Evolutionary conservation across 2,888 invertebrate genomes (phyloP).

Genomic region (Diaprepes abbreviatus): DNA sequence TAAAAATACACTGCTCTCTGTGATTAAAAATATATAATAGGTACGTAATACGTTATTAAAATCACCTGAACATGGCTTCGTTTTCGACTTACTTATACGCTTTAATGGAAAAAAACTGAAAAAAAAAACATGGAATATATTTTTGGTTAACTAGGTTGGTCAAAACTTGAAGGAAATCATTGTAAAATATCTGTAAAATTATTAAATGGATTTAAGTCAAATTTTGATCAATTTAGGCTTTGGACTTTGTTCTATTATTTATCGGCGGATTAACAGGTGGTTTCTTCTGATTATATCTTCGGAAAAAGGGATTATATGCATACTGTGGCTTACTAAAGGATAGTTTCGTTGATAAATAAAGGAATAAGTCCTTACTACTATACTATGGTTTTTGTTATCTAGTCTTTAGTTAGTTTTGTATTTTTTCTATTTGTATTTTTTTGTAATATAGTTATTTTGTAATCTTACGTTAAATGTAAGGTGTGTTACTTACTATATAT

Average conservation of each 20-base stretch:
- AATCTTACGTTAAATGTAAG: slow-evolving; percentile 37
- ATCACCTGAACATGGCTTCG: slow-evolving; percentile 9
- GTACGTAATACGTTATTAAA: not conserved
- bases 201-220: not conserved
- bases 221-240: slow-evolving; percentile 4
- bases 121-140: slow-evolving; percentile 7
- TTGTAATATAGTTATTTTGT: slow-evolving; percentile 36
- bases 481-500: slow-evolving; percentile 44
- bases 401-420: slow-evolving; percentile 62
- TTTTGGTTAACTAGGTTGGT: slow-evolving; percentile 23
- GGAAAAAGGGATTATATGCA: too few relatives aligned
- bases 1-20: slow-evolving; percentile 30
- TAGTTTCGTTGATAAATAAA: too few relatives aligned
- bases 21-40: slow-evolving; percentile 40
- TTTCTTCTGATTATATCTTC: too few relatives aligned
- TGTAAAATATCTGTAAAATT: not conserved
- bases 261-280: too few relatives aligned
- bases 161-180: slow-evolving; percentile 10
- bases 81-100: not conserved
- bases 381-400: slow-evolving; percentile 59
- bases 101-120: slow-evolving; percentile 3
- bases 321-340: too few relatives aligned
- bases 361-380: too few relatives aligned
- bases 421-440: slow-evolving; percentile 50
- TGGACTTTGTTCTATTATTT: too few relatives aligned